Evolutionary conservation across 1,140 invertebrate species (phyloP).

Genomic region (Lepidurus apus): DNA sequence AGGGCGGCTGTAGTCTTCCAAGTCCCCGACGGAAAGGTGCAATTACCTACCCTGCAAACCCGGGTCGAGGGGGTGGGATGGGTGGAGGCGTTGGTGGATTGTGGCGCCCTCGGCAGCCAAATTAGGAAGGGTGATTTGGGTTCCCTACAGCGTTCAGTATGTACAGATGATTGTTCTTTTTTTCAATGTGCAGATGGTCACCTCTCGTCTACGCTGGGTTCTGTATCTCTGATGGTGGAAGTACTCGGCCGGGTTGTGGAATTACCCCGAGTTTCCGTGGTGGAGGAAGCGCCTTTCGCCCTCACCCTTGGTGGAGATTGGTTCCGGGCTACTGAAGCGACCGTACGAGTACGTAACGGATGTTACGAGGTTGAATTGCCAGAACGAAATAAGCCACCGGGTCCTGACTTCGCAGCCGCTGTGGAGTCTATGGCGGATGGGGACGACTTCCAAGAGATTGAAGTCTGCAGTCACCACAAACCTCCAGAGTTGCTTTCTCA

Average conservation of each 20-base stretch:
- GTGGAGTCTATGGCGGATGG: background rate
- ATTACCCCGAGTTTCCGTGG: no score
- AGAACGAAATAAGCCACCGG: no score
- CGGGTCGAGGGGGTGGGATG: background rate
- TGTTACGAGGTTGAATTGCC: background rate
- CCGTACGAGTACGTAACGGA: no score
- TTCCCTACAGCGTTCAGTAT: background rate
- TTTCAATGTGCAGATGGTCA: background rate
- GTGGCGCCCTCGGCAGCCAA: background rate
- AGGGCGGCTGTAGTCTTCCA: constrained; percentile 31
- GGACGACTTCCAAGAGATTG: background rate
- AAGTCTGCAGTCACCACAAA: background rate
- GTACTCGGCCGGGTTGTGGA: background rate
- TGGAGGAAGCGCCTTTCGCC: no score
- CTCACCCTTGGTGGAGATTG: no score
- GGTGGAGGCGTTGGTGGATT: background rate
- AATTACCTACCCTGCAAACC: background rate
- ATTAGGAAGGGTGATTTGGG: background rate
- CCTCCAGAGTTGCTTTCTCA: background rate
- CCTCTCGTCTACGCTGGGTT: background rate
- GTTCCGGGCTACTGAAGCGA: no score
- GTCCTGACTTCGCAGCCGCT: background rate
- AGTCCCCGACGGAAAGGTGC: background rate
- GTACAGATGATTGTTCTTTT: background rate
- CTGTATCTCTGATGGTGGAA: background rate